Base-by-base conservation (phyloP, 2,888 invertebrate genomes). In the Tinea semifulvella region DNA sequence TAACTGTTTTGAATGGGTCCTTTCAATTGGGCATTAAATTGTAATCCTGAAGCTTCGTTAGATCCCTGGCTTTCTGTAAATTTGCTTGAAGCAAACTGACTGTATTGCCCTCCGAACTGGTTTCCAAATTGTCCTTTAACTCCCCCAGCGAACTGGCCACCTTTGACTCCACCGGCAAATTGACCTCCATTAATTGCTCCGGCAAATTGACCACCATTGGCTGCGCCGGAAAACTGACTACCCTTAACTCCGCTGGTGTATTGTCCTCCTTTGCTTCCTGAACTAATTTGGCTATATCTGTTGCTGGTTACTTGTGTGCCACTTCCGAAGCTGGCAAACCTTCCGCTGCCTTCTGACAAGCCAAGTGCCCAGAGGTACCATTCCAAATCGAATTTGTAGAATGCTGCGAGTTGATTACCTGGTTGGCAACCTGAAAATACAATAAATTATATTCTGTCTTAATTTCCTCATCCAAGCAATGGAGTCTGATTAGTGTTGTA, bases 311-410 rank as follows among this genome's bases (percentile, higher is more conserved):
- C 42, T 17, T 64, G 65, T 19, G 61, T 57, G 2, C 59, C 55
- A n/a, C 53, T 54, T n/a, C 56, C 57, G 56, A 50, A 74, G 42
- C 71, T 62, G 0, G 68, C 57, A 58, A 72, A 80, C 1, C 74
- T 54, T 0, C 66, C 63, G 52, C 75, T 75, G 17, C 42, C 19
- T 46, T 79, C 76, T 7, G 69, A 60, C 0, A 77, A 56, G 1
- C 80, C 76, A 19, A 80, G 75, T 1, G 77, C 72, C 74, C 79
- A 80, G 53, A 79, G 65, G 61, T 82, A 82, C 86, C 86, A 86
- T 55, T 83, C 83, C 2, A 84, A 54, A 58, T 86, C 87, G 55
- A 86, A 85, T 51, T 83, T 85, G 65, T 79, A 80, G 74, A 86
- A 86, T 1, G 76, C 80, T 3, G 84, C 84, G 1, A 84, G 57